These are phyloP conservation scores for Arrhamphus sclerolepis DNA, from an alignment of 2,797 vertebrate species.

Conservation along the genomic window DNA sequence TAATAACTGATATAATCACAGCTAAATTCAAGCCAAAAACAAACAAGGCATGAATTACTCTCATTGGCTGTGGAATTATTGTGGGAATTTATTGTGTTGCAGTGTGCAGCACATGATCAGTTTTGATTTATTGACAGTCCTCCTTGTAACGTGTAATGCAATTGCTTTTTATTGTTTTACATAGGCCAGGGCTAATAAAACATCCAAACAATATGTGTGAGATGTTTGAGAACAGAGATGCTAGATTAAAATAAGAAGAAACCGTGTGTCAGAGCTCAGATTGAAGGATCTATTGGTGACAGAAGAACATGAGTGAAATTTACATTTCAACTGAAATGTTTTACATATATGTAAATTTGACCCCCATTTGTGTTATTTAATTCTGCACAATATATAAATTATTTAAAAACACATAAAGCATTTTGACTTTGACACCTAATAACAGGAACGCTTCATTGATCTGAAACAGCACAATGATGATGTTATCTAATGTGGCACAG, in stretches of 20 bases:
- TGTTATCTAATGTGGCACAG: no score
- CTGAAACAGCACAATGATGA: no score
- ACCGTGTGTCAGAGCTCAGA: not conserved
- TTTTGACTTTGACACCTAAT: no score
- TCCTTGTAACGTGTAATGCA: conserved; percentile 63
- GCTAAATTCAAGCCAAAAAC: conserved; percentile 41
- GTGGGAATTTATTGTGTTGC: conserved; percentile 33
- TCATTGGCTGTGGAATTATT: conserved; percentile 11
- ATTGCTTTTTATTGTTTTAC: conserved; percentile 79
- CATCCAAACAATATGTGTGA: conserved; percentile 39
- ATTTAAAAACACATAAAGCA: no score
- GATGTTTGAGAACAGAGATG: conserved; percentile 42
- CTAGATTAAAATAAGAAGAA: conserved; percentile 32
- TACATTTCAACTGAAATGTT: no score
- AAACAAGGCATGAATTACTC: conserved; percentile 47
- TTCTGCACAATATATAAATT: no score
- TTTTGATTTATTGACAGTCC: conserved; percentile 75
- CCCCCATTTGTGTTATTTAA: no score
- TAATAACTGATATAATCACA: conserved; percentile 69
- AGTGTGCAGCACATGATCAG: conserved; percentile 41
- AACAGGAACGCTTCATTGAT: no score
- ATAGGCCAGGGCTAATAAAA: conserved; percentile 69
- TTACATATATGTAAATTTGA: no score
- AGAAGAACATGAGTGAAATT: no score
- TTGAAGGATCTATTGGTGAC: no score